These are phyloP conservation scores for Notolabrus celidotus DNA, from an alignment of 2,797 vertebrate species.

Conservation along the genomic window DNA sequence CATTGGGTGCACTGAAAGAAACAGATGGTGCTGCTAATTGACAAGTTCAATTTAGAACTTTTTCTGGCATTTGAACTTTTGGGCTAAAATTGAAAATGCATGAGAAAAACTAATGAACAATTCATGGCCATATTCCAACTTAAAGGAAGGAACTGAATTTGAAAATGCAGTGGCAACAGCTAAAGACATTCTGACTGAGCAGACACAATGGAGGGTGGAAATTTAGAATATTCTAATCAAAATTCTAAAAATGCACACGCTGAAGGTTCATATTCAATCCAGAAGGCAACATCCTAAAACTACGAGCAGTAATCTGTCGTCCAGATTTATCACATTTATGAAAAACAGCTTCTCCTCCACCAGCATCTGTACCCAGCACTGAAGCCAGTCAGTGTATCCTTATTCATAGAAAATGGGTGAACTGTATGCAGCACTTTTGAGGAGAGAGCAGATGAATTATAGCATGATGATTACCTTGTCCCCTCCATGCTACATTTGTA, in stretches of 20 bases:
- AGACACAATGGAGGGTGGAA: background rate
- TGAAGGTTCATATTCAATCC: background rate
- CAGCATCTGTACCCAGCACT: constrained; percentile 10
- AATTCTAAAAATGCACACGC: too few relatives aligned
- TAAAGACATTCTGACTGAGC: too few relatives aligned
- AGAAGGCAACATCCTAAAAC: constrained; percentile 3
- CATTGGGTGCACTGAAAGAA: too few relatives aligned
- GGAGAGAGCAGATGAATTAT: constrained; percentile 22
- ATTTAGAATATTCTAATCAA: background rate
- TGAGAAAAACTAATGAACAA: too few relatives aligned
- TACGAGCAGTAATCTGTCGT: background rate
- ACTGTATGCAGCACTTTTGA: background rate
- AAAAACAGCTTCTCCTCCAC: constrained; percentile 11
- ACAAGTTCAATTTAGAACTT: too few relatives aligned
- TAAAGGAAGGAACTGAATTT: too few relatives aligned
- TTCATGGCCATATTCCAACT: too few relatives aligned
- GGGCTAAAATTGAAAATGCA: too few relatives aligned
- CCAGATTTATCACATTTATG: constrained; percentile 24
- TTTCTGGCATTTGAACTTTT: too few relatives aligned
- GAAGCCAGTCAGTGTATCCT: constrained; percentile 27
- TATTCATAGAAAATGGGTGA: constrained; percentile 25
- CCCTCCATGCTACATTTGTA: constrained; percentile 33
- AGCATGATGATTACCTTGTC: constrained; percentile 19
- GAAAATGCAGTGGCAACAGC: too few relatives aligned
- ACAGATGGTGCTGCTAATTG: too few relatives aligned